A percentile compares a stretch with the other conserved stretches of the same genome.
Conservation (phyloP, 2,888 invertebrate species). For the Leptopilina syphax region DNA sequence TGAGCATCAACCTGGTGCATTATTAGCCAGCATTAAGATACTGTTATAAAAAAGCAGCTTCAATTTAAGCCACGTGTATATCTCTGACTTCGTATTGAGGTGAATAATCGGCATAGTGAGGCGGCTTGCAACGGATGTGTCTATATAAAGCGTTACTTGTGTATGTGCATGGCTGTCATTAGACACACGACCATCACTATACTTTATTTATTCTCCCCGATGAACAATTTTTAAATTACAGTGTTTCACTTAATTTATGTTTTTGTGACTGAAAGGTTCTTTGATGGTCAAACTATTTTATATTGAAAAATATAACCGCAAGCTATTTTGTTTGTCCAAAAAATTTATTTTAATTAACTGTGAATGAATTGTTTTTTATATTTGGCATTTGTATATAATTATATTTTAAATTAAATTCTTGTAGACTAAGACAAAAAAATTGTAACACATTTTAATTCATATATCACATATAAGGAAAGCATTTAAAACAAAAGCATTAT, state of each 20-base stretch:
- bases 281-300: background rate
- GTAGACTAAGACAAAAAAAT: no score
- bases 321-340: no score
- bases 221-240: slow-evolving; percentile 20
- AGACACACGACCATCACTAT: slow-evolving; percentile 55
- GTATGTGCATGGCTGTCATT: slow-evolving; percentile 50
- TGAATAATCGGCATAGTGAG: slow-evolving; percentile 75
- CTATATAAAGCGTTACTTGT: slow-evolving; percentile 53
- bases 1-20: slow-evolving; percentile 20
- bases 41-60: slow-evolving; percentile 59
- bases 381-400: no score
- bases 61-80: slow-evolving; percentile 75
- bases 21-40: slow-evolving; percentile 37
- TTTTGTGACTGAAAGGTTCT: background rate
- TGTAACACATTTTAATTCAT: no score
- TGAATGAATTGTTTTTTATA: no score
- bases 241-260: background rate
- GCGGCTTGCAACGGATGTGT: slow-evolving; percentile 64
- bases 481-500: no score
- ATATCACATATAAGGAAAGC: no score
- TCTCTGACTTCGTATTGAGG: slow-evolving; percentile 76
- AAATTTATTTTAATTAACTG: no score
- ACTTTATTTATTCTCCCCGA: slow-evolving; percentile 46
- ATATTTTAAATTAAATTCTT: no score
- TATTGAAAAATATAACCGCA: no score